Conservation (phyloP, 2,797 vertebrate genomes). For the Cossypha heuglini region DNA sequence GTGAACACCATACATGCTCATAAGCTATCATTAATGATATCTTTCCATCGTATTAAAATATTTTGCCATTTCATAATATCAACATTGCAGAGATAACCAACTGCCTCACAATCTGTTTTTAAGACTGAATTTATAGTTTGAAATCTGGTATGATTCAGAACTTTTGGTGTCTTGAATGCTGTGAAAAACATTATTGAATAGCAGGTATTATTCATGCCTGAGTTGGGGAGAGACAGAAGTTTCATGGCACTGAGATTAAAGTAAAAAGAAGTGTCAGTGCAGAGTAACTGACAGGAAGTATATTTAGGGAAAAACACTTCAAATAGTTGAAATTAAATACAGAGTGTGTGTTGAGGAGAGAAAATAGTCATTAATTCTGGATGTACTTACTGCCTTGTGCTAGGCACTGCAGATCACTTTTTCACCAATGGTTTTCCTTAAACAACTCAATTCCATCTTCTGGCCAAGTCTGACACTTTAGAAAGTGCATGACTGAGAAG, state of each 20-base stretch:
- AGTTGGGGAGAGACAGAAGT: neutral
- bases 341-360: neutral
- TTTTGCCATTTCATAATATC: slow-evolving; percentile 12
- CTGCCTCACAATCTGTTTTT: neutral
- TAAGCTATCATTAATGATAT: slow-evolving; percentile 12
- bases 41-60: neutral
- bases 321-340: neutral
- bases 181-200: neutral
- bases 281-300: neutral
- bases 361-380: neutral
- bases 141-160: neutral
- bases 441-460: neutral
- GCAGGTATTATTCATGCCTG: neutral
- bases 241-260: neutral
- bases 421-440: neutral
- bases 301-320: neutral
- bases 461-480: neutral
- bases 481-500: neutral
- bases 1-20: neutral
- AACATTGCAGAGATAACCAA: neutral
- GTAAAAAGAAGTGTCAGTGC: neutral
- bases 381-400: neutral
- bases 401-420: neutral
- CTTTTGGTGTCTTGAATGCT: neutral
- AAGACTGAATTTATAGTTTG: neutral